Evolutionary conservation across 2,113 vertebrate species (phyloP).

Genomic region (Podiceps cristatus): DNA sequence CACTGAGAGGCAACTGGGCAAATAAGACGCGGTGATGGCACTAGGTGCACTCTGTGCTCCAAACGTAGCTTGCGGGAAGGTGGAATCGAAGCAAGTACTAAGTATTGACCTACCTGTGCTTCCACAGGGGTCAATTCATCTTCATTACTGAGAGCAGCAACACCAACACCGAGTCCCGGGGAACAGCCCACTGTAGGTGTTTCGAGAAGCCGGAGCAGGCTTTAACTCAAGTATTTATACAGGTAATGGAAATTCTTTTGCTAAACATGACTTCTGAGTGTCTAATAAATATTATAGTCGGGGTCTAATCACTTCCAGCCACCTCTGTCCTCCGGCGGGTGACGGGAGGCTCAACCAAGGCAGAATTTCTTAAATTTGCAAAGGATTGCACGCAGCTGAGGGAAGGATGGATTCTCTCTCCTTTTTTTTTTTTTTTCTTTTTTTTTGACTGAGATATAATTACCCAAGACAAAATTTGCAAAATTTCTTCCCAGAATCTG

Average conservation of each 20-base stretch:
- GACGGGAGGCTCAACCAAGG: background rate
- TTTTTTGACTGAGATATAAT: background rate
- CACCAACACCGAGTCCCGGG: accelerated
- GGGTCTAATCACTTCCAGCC: background rate
- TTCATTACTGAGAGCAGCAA: background rate
- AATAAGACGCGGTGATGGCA: accelerated
- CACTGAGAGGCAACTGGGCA: accelerated
- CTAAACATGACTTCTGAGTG: background rate
- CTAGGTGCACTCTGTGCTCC: background rate
- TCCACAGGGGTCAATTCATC: background rate
- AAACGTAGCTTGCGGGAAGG: background rate
- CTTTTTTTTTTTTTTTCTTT: background rate
- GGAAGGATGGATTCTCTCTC: background rate
- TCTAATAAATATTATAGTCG: background rate
- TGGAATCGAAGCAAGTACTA: background rate
- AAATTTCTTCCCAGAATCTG: background rate
- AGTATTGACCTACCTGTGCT: accelerated
- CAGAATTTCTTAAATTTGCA: background rate
- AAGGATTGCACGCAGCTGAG: background rate
- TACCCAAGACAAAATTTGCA: background rate
- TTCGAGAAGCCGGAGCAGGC: background rate
- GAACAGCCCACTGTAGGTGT: background rate
- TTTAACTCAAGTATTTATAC: background rate
- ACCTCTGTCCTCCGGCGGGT: background rate
- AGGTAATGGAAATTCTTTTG: background rate